Base-by-base conservation (phyloP, 2,888 invertebrate species). In the Trissolcus brochymenae region DNA sequence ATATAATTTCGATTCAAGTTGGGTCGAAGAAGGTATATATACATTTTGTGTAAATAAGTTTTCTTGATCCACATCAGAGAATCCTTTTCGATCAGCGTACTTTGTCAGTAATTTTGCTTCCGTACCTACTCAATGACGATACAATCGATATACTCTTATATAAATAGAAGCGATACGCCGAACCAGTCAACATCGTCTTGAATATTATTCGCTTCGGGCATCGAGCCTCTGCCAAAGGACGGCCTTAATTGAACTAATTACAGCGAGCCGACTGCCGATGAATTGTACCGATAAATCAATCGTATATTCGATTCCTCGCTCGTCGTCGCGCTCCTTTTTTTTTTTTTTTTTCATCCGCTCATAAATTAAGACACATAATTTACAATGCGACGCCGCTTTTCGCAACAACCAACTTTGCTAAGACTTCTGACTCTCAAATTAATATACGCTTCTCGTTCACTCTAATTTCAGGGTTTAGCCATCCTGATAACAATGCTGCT, bases 211-310 rank as follows among this genome's bases (percentile, higher is more conserved):
- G 78, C 78, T 71, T 41, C 62, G 64, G 64, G 78, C 78, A 75
- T 66, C 54, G 56, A 64, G 74, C 49, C 78, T 67, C 71, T 61
- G 67, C 78, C 70, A 78, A 78, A 78, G 70, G 68, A 74, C 65
- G 66, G 70, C 70, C 66, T 78, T 78, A 78, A 78, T 78, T 75
- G 78, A 78, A 78, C 78, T 78, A 75, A 78, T 78, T 78, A 78
- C 75, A 61, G 60, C 75, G 59, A 68, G 57, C 74, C 66, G 74
- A 66, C 70, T 78, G 74, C 70, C 78, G 73, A 78, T 78, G 70
- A 66, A 78, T 78, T 78, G 62, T 74, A 72, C 64, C 74, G 75
- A 78, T 78, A 78, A 78, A 78, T 78, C 78, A 78, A 78, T 78
- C 78, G 71, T 78, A 78, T 67, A 75, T 72, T 71, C 71, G 71